Conservation (phyloP, 2,888 invertebrate species). For the Idaea dimidiata region DNA sequence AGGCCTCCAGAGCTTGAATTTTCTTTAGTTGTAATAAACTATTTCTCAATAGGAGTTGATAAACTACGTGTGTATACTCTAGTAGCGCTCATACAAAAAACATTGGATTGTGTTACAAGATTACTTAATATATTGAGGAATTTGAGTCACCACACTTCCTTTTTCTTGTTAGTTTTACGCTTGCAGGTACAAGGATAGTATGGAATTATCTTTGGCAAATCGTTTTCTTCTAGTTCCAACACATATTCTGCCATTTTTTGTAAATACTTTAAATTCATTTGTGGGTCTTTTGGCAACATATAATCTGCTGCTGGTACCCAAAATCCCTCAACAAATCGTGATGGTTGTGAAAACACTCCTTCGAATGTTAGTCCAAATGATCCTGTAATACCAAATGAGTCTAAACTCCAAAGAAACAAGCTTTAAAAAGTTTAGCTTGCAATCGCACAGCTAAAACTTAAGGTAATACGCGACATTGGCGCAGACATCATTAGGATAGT, state of each 20-base stretch:
- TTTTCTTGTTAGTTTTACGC: conserved; percentile 35
- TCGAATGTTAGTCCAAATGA: conserved; percentile 76
- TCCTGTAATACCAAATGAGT: conserved; percentile 47
- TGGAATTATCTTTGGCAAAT: conserved; percentile 48
- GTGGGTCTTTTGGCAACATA: conserved; percentile 56
- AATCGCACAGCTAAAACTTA: too few relatives aligned
- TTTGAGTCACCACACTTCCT: conserved; percentile 32
- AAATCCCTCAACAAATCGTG: conserved; percentile 54
- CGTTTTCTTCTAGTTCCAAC: conserved; percentile 43
- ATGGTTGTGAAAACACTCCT: conserved; percentile 81
- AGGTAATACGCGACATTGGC: too few relatives aligned
- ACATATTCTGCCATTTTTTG: conserved; percentile 51
- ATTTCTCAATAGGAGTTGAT: too few relatives aligned
- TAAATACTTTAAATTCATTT: conserved; percentile 58
- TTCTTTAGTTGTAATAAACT: too few relatives aligned
- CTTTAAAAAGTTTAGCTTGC: too few relatives aligned
- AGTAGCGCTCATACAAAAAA: too few relatives aligned
- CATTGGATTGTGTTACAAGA: too few relatives aligned
- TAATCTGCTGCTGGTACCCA: conserved; percentile 71
- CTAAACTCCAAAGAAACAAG: too few relatives aligned
- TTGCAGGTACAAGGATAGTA: conserved; percentile 51
- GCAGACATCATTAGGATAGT: too few relatives aligned
- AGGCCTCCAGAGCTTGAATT: neutral
- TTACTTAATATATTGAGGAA: too few relatives aligned
- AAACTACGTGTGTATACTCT: too few relatives aligned